These are phyloP conservation scores for Bombyx huttoni DNA, from an alignment of 2,888 invertebrate genomes.

Conservation along the genomic window DNA sequence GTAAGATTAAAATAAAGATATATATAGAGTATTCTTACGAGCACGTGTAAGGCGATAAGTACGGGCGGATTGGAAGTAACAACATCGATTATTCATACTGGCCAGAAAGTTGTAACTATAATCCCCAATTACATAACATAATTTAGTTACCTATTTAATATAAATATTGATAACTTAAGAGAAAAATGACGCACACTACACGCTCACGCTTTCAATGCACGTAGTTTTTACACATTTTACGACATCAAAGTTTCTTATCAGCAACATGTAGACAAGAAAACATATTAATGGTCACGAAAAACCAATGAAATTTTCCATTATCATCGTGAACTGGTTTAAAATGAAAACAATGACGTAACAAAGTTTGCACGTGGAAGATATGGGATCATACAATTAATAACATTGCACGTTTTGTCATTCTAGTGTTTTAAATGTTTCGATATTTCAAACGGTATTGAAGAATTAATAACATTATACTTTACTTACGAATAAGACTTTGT, in stretches of 20 bases:
- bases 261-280: constrained; percentile 26
- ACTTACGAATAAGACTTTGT: not conserved
- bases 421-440: not conserved
- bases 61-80: constrained; percentile 24
- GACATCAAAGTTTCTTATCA: constrained; percentile 41
- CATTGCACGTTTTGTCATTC: not conserved
- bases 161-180: constrained; percentile 13
- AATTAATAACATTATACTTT: not conserved
- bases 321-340: constrained; percentile 32
- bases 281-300: constrained; percentile 44
- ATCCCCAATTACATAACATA: constrained; percentile 35
- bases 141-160: constrained; percentile 11
- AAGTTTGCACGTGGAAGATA: constrained; percentile 33
- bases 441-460: not conserved
- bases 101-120: constrained; percentile 30
- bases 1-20: no score
- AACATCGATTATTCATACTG: constrained; percentile 40
- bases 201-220: constrained; percentile 32
- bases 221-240: constrained; percentile 22
- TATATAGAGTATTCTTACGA: constrained; percentile 1
- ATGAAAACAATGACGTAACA: constrained; percentile 34
- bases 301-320: constrained; percentile 50
- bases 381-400: constrained; percentile 7
- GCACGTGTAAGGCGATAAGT: constrained; percentile 51
- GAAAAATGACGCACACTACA: constrained; percentile 24